phyloP scores from a whole-genome alignment of 2,797 vertebrate genomes.

The Eulemur coronatus region DNA sequence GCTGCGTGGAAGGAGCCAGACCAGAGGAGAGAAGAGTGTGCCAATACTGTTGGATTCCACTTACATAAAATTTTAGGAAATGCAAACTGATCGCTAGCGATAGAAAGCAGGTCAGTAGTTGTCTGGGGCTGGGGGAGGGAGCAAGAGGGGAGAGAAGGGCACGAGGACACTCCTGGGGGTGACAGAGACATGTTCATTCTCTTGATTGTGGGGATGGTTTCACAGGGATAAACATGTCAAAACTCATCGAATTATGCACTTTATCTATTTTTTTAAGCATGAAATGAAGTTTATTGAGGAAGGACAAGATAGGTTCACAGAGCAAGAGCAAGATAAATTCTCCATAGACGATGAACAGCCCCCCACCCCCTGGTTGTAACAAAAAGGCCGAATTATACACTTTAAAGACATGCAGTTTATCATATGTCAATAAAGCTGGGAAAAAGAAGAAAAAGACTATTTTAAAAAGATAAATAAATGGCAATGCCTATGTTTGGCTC shows the following conservation, averaged over 20 bases:
- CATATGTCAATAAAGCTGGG: not conserved
- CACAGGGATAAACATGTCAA: not conserved
- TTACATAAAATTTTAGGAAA: not conserved
- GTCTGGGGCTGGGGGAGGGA: fast-evolving
- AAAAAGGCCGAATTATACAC: not conserved
- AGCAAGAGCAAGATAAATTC: too few species aligned
- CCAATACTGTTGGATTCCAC: not conserved
- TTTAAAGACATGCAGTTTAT: not conserved
- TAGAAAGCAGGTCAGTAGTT: not conserved
- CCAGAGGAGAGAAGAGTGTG: not conserved
- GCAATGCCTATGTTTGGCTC: not conserved
- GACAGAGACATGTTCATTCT: not conserved
- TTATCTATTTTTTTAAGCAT: not conserved
- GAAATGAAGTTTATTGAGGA: too few species aligned
- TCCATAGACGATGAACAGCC: too few species aligned
- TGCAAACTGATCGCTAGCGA: not conserved
- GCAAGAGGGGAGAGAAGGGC: not conserved
- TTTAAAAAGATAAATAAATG: not conserved
- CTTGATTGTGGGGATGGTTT: not conserved
- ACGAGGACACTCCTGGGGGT: not conserved
- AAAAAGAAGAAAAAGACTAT: not conserved
- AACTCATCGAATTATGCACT: not conserved
- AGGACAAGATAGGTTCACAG: too few species aligned
- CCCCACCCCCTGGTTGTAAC: too few species aligned
- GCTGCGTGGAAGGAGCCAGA: not conserved